Evolutionary conservation across 2,797 vertebrate species (phyloP).

Genomic region (Acropternis orthonyx): DNA sequence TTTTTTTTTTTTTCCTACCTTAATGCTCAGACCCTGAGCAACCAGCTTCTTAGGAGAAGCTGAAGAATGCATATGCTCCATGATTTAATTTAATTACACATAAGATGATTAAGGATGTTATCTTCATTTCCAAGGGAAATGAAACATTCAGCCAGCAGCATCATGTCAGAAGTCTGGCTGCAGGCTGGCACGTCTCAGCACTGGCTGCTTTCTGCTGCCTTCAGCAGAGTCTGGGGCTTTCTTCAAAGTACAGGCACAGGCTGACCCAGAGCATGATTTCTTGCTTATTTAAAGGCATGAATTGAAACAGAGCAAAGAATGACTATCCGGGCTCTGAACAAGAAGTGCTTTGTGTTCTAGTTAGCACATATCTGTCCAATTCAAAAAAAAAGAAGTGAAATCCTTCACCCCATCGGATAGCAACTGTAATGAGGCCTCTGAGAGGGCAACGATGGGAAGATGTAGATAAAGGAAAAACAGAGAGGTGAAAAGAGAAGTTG

Average conservation of each 20-base stretch:
- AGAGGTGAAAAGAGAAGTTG: neutral
- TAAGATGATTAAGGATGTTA: constrained; percentile 45
- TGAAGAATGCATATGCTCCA: neutral
- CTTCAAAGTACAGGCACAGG: neutral
- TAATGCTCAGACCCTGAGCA: neutral
- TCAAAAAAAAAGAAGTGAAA: neutral
- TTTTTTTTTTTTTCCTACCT: neutral
- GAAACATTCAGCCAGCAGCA: neutral
- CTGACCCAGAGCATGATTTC: neutral
- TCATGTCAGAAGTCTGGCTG: neutral
- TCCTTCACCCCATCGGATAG: neutral
- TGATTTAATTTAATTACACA: neutral
- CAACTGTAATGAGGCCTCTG: constrained; percentile 16
- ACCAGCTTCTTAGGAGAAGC: neutral
- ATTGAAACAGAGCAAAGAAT: neutral
- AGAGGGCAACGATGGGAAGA: neutral
- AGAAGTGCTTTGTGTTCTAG: constrained; percentile 4
- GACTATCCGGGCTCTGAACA: neutral
- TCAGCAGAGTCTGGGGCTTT: neutral
- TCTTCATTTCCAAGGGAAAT: constrained; percentile 50
- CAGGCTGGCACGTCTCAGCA: neutral
- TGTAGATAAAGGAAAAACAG: neutral
- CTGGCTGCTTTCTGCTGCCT: neutral
- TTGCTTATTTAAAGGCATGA: neutral
- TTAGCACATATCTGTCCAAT: neutral